Evolutionary conservation across 2,797 vertebrate species (phyloP), one percentile per base, ranked within the genome.

Genomic region (Clarias platycephalus): DNA sequence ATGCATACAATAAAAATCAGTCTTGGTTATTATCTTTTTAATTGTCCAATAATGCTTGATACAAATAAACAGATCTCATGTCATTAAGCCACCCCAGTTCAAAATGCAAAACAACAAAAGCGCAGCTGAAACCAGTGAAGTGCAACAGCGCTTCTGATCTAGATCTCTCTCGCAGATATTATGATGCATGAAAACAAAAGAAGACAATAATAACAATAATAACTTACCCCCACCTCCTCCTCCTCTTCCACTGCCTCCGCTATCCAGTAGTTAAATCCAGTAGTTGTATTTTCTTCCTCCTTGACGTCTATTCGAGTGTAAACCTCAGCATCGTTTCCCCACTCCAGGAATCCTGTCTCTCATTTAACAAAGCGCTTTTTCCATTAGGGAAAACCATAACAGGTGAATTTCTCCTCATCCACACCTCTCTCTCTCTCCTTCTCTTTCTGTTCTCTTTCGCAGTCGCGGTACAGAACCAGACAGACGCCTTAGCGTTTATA

Each of bases 301-400:
- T 26, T 49, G 24, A 22, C 22, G 7, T 37, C 60, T 81, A 64
- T n/a, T 89, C 67, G 55, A 62, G 80, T 60, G 34, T 26, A 10
- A 80, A 80, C 81, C 37, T 81, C n/a, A 76, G 49, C 87, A 88
- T 86, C 74, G 44, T 86, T 44, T 77, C 10, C 26, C 26, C 16
- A 53, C 18, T 18, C 16, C 55, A 57, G 16, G 62, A 62, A 78
- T n/a, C 34, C 22, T 24, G 62, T 40, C 31, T 40, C 40, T 31
- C 58, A 28, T 81, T 40, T 18, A 57, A 7, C 20, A 22, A 62
- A 72, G 3, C n/a, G 58, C n/a, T 24, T 70, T 83, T 70, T 83
- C 49, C 34, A 60, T 34, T 24, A 16, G 66, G 75, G 20, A 80
- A 24, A 67, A 78, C 26, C 82, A 83, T 16, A 86, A 83, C 85